Evolutionary conservation across 92 coral and sea anemone genomes (phyloP).

Genomic region (Umimayanthus chanpuru): DNA sequence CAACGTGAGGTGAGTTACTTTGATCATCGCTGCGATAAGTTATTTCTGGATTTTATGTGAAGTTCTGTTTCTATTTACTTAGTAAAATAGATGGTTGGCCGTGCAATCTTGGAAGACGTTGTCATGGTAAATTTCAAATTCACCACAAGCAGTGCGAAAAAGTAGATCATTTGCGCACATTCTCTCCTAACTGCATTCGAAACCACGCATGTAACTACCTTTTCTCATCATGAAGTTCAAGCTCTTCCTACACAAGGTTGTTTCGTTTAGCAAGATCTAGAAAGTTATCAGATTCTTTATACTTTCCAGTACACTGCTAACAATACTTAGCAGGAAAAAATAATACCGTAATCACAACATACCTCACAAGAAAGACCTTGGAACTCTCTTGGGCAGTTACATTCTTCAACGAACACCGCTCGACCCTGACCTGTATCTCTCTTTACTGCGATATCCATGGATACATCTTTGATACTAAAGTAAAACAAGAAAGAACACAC

Average conservation of each 20-base stretch:
- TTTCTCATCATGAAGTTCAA: too few relatives aligned
- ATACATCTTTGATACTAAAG: constrained; percentile 73
- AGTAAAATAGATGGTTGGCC: too few relatives aligned
- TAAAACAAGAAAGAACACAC: neutral
- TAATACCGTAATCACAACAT: neutral
- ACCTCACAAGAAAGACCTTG: constrained; percentile 93
- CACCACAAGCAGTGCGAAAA: neutral
- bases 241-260: too few relatives aligned
- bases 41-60: too few relatives aligned
- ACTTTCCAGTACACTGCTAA: neutral
- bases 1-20: too few relatives aligned
- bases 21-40: too few relatives aligned
- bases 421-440: constrained; percentile 62
- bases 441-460: constrained; percentile 70
- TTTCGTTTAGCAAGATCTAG: too few relatives aligned
- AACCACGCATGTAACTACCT: too few relatives aligned
- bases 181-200: neutral
- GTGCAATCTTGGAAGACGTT: neutral
- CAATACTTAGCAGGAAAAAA: neutral
- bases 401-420: constrained; percentile 72
- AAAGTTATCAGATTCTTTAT: too few relatives aligned
- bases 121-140: too few relatives aligned
- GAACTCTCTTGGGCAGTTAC: constrained; percentile 84
- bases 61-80: too few relatives aligned
- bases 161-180: neutral